Percentiles rank a stretch among this genome's conserved stretches.
phyloP scores from a whole-genome alignment of 2,113 vertebrate species.

The Megalops atlanticus region DNA sequence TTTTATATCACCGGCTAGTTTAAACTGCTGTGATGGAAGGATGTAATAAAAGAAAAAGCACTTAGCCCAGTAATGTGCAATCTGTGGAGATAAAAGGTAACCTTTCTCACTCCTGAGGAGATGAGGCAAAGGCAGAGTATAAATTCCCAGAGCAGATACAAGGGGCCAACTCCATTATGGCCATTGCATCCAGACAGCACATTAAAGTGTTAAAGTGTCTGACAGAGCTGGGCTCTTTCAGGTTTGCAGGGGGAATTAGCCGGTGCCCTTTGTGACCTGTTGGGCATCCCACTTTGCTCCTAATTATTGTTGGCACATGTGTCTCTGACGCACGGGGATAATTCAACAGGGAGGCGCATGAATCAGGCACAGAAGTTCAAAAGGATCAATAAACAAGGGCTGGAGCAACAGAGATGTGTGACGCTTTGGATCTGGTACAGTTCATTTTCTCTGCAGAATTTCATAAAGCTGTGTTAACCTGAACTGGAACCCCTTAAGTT shows the following conservation, averaged over 20 bases:
- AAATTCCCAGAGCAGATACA: neutral
- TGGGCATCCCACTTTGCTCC: neutral
- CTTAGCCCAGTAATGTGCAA: neutral
- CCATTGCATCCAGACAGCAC: slow-evolving; percentile 14
- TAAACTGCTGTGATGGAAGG: neutral
- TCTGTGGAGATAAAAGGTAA: slow-evolving; percentile 6
- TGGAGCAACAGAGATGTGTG: neutral
- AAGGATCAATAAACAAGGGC: neutral
- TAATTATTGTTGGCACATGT: slow-evolving; percentile 21
- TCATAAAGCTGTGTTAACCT: neutral
- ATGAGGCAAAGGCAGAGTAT: neutral
- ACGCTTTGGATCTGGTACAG: neutral
- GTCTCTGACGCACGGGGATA: neutral
- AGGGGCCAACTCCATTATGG: slow-evolving; percentile 19
- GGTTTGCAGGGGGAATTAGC: slow-evolving; percentile 18
- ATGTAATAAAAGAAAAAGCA: slow-evolving; percentile 20
- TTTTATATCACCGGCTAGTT: neutral
- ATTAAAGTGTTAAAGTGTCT: slow-evolving; percentile 36
- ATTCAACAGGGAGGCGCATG: neutral
- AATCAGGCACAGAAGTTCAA: neutral
- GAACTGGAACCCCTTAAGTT: neutral
- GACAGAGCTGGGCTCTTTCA: neutral
- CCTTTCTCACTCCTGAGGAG: slow-evolving; percentile 8
- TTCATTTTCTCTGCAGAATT: neutral
- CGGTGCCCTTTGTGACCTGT: neutral